Evolutionary conservation across 2,113 vertebrate genomes (phyloP), one percentile per base, ranked within the genome.

Genomic region (Pachypanchax playfairii): DNA sequence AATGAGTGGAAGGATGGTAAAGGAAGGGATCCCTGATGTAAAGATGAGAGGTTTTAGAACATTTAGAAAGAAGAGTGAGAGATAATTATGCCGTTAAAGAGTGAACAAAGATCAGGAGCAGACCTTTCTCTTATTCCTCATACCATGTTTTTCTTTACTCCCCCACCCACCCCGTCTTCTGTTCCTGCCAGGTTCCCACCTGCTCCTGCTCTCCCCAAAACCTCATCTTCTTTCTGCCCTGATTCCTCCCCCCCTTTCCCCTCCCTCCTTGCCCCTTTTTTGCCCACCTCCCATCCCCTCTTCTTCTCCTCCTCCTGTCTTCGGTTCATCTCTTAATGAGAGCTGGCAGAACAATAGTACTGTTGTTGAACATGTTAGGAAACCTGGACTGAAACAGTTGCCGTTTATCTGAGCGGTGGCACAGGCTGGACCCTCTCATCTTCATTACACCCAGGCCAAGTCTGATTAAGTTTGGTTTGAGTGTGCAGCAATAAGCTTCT

Each of bases 381-480:
- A 91, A 60, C 88, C 83, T 51, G 88, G 87, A 86, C 89, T 90
- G 92, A 91, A 94, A 94, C 91, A 94, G 93, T 92, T 25, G 59
- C 87, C 94, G 90, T 96, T 96, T 96, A 95, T 92, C 88, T 91
- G 93, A 93, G 91, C 91, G 90, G 86, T 89, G 70, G 64, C n/a
- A n/a, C n/a, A n/a, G n/a, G n/a, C n/a, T n/a, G n/a, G n/a, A 90
- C 91, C 83, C 83, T 90, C 87, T 88, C 56, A 73, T 28, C 24
- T 64, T 88, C 93, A 92, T 94, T 94, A 94, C 89, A 85, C 91
- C 89, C 65, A 88, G 86, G 87, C 76, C 90, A 88, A 79, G 78
- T 88, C 90, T 93, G 91, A 94, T 94, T 93, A 92, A 92, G 85
- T 92, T 87, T 86, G 85, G 81, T 93, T 86, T 87, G 70, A 38